phyloP scores from a whole-genome alignment of 2,113 vertebrate species.

The Dicaeum eximium region DNA sequence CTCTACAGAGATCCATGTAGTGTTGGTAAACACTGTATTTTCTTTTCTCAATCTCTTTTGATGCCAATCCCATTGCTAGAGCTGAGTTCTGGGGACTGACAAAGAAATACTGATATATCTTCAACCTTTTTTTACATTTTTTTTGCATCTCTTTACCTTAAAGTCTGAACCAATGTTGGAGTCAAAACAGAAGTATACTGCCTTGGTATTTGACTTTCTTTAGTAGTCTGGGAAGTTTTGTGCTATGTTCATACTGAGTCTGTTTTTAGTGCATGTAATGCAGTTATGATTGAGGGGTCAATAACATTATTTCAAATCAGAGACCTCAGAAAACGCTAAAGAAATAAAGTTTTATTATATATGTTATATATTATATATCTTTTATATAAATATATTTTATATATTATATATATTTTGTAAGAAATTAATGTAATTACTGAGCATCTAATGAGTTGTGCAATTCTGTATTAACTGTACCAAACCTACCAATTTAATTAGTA shows the following conservation, averaged over 20 bases:
- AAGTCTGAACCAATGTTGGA: neutral
- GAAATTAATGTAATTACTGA: neutral
- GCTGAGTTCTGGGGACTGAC: neutral
- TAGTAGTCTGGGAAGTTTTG: neutral
- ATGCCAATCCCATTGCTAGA: neutral
- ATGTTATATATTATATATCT: too few species aligned
- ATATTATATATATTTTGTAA: too few species aligned
- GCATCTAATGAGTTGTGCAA: neutral
- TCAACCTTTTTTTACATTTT: neutral
- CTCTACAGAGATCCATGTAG: neutral
- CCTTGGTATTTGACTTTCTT: neutral
- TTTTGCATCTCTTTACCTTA: neutral
- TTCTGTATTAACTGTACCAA: neutral
- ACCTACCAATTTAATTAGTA: neutral
- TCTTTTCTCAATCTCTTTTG: neutral
- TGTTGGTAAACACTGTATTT: neutral
- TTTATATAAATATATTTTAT: too few species aligned
- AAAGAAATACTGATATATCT: neutral
- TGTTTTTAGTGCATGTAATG: neutral
- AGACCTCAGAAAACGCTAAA: neutral
- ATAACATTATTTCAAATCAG: neutral
- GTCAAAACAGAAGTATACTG: neutral
- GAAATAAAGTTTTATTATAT: neutral
- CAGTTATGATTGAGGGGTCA: neutral
- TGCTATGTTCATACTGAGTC: neutral